Evolutionary conservation across 2,113 vertebrate genomes (phyloP).

Genomic region (Fulica atra): DNA sequence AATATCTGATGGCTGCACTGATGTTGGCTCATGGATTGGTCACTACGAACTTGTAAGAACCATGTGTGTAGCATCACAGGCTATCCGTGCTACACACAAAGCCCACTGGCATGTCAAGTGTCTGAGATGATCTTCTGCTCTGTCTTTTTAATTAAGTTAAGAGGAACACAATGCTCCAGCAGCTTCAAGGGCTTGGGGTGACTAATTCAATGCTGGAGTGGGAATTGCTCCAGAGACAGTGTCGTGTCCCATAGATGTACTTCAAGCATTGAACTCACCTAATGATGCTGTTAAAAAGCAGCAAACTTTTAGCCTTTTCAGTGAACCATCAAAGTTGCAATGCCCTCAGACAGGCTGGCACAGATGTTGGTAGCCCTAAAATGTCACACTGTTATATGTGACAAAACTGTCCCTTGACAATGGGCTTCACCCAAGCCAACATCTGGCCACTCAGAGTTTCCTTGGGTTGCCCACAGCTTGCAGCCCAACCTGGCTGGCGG

Average conservation of each 20-base stretch:
- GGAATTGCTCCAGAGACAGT: background rate
- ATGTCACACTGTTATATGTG: accelerated
- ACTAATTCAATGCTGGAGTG: background rate
- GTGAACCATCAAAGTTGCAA: background rate
- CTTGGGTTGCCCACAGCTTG: background rate
- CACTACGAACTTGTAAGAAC: background rate
- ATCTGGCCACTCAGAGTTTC: background rate
- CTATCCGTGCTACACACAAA: accelerated
- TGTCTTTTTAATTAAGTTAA: background rate
- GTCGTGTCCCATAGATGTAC: background rate
- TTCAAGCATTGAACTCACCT: background rate
- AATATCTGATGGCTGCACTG: background rate
- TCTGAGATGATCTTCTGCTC: background rate
- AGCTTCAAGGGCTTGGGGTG: background rate
- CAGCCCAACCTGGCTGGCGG: background rate
- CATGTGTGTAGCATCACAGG: background rate
- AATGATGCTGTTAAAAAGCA: background rate
- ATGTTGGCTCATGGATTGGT: accelerated
- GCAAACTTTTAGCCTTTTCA: background rate
- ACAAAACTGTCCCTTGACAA: background rate
- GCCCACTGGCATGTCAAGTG: accelerated
- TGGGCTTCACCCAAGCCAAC: background rate
- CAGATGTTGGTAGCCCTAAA: background rate
- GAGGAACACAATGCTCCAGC: background rate
- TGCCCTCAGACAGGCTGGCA: background rate